phyloP scores from a whole-genome alignment of 2,888 invertebrate species.

The Caenorhabditis parvicauda region DNA sequence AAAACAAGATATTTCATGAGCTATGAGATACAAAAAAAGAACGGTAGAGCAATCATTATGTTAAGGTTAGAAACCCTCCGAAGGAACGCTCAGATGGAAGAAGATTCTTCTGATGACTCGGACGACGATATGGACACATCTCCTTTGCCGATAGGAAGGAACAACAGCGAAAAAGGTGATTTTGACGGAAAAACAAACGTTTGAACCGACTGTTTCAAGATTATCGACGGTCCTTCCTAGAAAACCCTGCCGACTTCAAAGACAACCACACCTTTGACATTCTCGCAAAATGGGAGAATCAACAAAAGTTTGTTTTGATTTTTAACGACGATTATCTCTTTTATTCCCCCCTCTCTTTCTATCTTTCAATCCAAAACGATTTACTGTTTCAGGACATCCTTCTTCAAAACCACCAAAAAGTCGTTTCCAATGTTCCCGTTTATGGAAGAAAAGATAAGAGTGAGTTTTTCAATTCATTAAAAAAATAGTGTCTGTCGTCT shows the following conservation, averaged over 20 bases:
- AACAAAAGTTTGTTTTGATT: slow-evolving; percentile 25
- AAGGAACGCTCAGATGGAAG: too few species aligned
- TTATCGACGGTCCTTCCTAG: background rate
- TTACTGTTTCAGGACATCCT: slow-evolving; percentile 66
- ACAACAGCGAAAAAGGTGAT: background rate
- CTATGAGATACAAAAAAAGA: too few species aligned
- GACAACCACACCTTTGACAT: slow-evolving; percentile 27
- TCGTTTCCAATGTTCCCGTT: slow-evolving; percentile 95
- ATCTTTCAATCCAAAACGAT: slow-evolving; percentile 6
- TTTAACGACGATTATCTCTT: too few species aligned
- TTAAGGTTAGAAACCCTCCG: too few species aligned
- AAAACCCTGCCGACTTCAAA: background rate
- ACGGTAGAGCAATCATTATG: too few species aligned
- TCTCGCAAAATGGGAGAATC: slow-evolving; percentile 38
- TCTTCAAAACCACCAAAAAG: slow-evolving; percentile 83
- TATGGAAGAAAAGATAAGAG: slow-evolving; percentile 74
- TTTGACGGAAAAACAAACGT: background rate
- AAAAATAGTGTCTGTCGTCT: background rate
- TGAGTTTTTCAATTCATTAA: slow-evolving; percentile 4
- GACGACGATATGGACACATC: background rate
- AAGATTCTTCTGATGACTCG: too few species aligned
- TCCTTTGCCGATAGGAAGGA: background rate
- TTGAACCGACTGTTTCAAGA: background rate
- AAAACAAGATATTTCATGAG: too few species aligned
- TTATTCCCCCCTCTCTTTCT: background rate